Conservation (phyloP, 2,888 invertebrate genomes). For the Toxonevra muliebris region DNA sequence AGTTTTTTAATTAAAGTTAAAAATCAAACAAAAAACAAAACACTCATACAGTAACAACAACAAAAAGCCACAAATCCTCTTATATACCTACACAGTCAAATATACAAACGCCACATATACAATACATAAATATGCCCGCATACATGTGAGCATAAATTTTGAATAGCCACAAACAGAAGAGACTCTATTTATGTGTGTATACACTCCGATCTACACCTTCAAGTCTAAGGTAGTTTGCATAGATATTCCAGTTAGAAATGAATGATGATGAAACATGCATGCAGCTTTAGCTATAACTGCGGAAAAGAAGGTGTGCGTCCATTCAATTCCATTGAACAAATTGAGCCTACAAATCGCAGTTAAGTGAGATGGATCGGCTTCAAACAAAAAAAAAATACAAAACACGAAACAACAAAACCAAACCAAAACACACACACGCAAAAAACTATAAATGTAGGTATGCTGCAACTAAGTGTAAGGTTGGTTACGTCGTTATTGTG, state of each 20-base stretch:
- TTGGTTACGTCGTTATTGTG: no score
- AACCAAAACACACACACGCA: no score
- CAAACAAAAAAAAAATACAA: background rate
- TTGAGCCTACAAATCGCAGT: slow-evolving; percentile 18
- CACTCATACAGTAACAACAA: background rate
- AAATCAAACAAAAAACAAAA: no score
- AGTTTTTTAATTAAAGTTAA: background rate
- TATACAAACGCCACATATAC: background rate
- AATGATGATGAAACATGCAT: slow-evolving; percentile 11
- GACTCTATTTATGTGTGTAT: background rate
- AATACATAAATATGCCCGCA: no score
- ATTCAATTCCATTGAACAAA: slow-evolving; percentile 5
- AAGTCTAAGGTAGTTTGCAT: background rate
- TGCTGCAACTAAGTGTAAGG: no score
- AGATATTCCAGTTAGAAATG: slow-evolving; percentile 2
- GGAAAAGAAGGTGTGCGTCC: background rate
- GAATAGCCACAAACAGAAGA: no score
- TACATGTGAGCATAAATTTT: no score
- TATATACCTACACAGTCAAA: background rate
- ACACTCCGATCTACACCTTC: background rate
- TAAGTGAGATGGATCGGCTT: slow-evolving; percentile 21
- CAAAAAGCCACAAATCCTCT: background rate
- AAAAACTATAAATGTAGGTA: no score
- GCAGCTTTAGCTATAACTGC: background rate
- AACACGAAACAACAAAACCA: no score